phyloP scores from a whole-genome alignment of 2,113 vertebrate genomes.

The Crotalus horridus region DNA sequence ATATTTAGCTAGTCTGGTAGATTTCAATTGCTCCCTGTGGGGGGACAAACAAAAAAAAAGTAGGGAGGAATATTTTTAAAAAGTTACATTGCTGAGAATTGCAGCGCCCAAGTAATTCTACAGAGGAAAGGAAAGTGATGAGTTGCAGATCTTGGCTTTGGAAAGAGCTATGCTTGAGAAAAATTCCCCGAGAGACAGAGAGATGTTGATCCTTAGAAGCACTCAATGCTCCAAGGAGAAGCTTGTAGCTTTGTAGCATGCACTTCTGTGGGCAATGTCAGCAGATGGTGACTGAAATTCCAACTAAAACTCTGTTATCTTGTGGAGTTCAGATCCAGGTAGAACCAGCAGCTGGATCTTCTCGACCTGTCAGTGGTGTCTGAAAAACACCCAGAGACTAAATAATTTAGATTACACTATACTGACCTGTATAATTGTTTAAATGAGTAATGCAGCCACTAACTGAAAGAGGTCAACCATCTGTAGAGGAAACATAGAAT shows the following conservation, averaged over 20 bases:
- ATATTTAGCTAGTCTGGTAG: slow-evolving; percentile 85
- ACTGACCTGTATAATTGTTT: slow-evolving; percentile 82
- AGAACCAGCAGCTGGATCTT: slow-evolving; percentile 73
- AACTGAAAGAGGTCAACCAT: slow-evolving; percentile 84
- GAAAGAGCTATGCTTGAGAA: slow-evolving; percentile 18
- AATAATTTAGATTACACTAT: slow-evolving; percentile 83
- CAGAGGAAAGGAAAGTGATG: slow-evolving; percentile 26
- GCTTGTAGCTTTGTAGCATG: not conserved
- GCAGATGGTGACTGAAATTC: slow-evolving; percentile 51
- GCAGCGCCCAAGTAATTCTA: slow-evolving; percentile 45
- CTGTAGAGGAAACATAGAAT: slow-evolving; percentile 81
- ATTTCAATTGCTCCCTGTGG: slow-evolving; percentile 78
- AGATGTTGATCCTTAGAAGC: slow-evolving; percentile 31
- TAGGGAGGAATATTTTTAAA: slow-evolving; percentile 60
- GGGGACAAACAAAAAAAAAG: slow-evolving; percentile 65
- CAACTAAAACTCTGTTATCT: slow-evolving; percentile 61
- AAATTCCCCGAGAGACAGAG: slow-evolving; percentile 16
- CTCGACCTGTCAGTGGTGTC: slow-evolving; percentile 77
- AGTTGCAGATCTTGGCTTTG: slow-evolving; percentile 25
- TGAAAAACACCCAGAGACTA: slow-evolving; percentile 82
- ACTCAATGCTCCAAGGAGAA: not conserved
- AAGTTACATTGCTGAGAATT: slow-evolving; percentile 55
- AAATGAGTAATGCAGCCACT: slow-evolving; percentile 79
- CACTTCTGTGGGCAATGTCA: slow-evolving; percentile 21
- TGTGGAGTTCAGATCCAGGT: slow-evolving; percentile 78